Evolutionary conservation across 64 coral and sea anemone species (phyloP).

Genomic region (Montipora efflorescens): DNA sequence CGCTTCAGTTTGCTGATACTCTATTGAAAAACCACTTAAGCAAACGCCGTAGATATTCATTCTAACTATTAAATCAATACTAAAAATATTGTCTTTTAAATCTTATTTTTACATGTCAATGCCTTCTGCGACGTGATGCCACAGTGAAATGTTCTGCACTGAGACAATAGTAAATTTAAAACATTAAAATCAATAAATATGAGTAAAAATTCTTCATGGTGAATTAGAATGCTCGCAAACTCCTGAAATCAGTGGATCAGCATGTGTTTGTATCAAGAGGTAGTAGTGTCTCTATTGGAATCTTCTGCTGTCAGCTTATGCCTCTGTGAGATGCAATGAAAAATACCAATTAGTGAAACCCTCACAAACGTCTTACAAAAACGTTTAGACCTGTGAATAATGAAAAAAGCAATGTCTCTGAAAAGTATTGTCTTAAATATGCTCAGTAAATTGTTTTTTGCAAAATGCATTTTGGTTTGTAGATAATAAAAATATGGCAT

Average conservation of each 20-base stretch:
- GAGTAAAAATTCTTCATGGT: constrained; percentile 6
- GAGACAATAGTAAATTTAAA: not conserved
- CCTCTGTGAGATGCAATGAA: constrained; percentile 34
- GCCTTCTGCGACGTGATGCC: constrained; percentile 36
- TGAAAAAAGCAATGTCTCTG: not conserved
- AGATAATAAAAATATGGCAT: not conserved
- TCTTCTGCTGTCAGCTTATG: not conserved
- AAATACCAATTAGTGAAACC: constrained; percentile 26
- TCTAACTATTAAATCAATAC: not conserved
- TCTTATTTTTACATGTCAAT: not conserved
- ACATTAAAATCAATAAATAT: not conserved
- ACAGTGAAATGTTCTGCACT: not conserved
- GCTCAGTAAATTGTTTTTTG: too few species aligned
- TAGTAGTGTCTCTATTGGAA: not conserved
- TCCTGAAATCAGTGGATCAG: not conserved
- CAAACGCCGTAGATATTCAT: not conserved
- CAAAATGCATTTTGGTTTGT: too few species aligned
- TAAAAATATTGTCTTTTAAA: too few species aligned
- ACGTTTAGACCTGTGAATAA: too few species aligned
- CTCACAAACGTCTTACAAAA: not conserved
- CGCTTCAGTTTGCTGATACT: too few species aligned
- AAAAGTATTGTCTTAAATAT: not conserved
- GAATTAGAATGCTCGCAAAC: not conserved
- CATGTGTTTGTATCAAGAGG: not conserved
- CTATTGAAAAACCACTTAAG: too few species aligned